These are phyloP conservation scores for Deilephila porcellus DNA, from an alignment of 2,888 invertebrate species.

Conservation along the genomic window DNA sequence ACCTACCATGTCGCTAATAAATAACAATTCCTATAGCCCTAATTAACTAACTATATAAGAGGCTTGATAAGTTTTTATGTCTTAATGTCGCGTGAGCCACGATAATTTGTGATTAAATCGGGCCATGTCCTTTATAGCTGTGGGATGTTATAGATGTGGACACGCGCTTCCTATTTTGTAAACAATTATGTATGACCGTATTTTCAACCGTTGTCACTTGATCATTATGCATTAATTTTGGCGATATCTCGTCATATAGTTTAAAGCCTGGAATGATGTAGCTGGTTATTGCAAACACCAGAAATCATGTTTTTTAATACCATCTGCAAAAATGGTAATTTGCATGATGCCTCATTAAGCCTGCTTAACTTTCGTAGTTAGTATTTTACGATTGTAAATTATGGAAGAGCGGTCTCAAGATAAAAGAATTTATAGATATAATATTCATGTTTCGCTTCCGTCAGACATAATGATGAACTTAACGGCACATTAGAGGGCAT, in stretches of 20 bases:
- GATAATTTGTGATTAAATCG: constrained; percentile 64
- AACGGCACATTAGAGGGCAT: constrained; percentile 56
- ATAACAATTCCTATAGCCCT: constrained; percentile 68
- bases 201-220: constrained; percentile 33
- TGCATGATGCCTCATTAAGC: constrained; percentile 69
- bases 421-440: constrained; percentile 63
- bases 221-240: neutral
- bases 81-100: constrained; percentile 67
- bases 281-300: neutral
- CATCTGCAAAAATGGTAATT: constrained; percentile 57
- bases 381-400: constrained; percentile 71
- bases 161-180: constrained; percentile 36
- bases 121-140: constrained; percentile 45
- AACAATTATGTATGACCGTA: constrained; percentile 37
- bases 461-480: constrained; percentile 60
- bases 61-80: constrained; percentile 76
- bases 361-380: constrained; percentile 65
- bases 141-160: constrained; percentile 39
- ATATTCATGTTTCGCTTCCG: constrained; percentile 67
- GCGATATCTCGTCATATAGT: neutral
- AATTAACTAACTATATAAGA: constrained; percentile 74
- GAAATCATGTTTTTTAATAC: neutral
- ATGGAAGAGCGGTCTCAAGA: constrained; percentile 60
- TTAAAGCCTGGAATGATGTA: neutral
- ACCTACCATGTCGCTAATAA: constrained; percentile 60